Evolutionary conservation across 2,113 vertebrate genomes (phyloP).

Genomic region (Paedocypris sp.): DNA sequence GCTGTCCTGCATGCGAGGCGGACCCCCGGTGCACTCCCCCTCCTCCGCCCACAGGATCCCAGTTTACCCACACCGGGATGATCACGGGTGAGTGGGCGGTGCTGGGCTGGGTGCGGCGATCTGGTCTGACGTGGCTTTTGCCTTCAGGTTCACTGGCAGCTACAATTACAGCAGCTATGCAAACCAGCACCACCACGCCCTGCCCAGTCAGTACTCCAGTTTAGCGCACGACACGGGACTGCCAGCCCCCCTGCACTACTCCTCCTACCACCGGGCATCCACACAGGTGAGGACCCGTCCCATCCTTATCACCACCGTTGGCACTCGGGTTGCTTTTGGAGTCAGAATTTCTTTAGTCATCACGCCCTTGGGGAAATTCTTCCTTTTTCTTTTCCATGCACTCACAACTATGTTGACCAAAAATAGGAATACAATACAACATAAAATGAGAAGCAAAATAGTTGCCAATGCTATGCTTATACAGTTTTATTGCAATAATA

Average conservation of each 20-base stretch:
- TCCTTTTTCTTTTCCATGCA: too few species aligned
- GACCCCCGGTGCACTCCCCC: conserved; percentile 69
- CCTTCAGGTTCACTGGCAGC: conserved; percentile 81
- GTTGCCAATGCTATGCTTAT: too few species aligned
- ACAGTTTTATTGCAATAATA: too few species aligned
- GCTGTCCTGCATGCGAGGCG: conserved; percentile 85
- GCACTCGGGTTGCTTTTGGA: too few species aligned
- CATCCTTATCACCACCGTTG: not conserved
- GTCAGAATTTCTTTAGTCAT: too few species aligned
- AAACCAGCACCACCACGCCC: conserved; percentile 87
- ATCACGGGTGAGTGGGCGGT: conserved; percentile 71
- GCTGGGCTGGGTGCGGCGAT: not conserved
- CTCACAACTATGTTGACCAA: too few species aligned
- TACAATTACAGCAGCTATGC: conserved; percentile 93
- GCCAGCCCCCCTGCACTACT: conserved; percentile 85
- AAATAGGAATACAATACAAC: too few species aligned
- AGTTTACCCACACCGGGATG: conserved; percentile 88
- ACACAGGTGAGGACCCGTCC: conserved; percentile 73
- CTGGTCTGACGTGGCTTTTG: not conserved
- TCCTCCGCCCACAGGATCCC: conserved; percentile 83
- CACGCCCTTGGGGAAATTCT: not conserved
- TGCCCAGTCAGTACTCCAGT: conserved; percentile 91
- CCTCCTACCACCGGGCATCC: conserved; percentile 85
- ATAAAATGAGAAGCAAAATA: too few species aligned
- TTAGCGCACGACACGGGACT: conserved; percentile 81